phyloP scores from a whole-genome alignment of 2,888 invertebrate genomes.

The Plagodis pulveraria region DNA sequence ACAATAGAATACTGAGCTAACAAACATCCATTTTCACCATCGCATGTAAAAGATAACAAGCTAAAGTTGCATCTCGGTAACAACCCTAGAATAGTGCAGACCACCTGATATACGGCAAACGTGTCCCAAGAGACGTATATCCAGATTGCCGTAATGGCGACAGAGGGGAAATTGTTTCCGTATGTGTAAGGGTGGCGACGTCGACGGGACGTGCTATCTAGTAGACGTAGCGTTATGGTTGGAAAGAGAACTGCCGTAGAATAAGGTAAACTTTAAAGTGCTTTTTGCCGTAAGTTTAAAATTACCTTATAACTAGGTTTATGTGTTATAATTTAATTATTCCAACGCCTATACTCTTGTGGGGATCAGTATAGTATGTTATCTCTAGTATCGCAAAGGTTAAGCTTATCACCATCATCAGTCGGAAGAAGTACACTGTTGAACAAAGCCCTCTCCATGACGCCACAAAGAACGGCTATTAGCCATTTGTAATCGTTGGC shows the following conservation, averaged over 20 bases:
- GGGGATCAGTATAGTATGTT: too few relatives aligned
- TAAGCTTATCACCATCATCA: too few relatives aligned
- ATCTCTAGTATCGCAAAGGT: too few relatives aligned
- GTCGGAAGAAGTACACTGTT: too few relatives aligned
- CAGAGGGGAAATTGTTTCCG: slow-evolving; percentile 12
- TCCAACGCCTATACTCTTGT: too few relatives aligned
- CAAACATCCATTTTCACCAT: background rate
- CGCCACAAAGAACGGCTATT: too few relatives aligned
- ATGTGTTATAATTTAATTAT: too few relatives aligned
- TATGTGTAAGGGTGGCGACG: slow-evolving; percentile 2
- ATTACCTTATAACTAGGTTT: too few relatives aligned
- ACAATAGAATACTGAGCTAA: background rate
- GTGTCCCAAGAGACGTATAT: slow-evolving; percentile 29
- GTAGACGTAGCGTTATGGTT: background rate
- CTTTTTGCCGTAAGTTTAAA: too few relatives aligned
- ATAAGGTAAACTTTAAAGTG: background rate
- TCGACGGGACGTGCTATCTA: background rate
- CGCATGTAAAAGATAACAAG: background rate
- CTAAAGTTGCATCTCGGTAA: background rate
- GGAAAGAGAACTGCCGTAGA: background rate
- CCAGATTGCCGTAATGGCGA: slow-evolving; percentile 33
- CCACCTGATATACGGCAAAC: slow-evolving; percentile 23
- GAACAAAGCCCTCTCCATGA: too few relatives aligned
- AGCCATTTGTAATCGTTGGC: too few relatives aligned
- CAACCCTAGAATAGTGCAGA: slow-evolving; percentile 1